Base-by-base conservation (phyloP, 2,113 vertebrate genomes). In the Periophthalmus modestus region DNA sequence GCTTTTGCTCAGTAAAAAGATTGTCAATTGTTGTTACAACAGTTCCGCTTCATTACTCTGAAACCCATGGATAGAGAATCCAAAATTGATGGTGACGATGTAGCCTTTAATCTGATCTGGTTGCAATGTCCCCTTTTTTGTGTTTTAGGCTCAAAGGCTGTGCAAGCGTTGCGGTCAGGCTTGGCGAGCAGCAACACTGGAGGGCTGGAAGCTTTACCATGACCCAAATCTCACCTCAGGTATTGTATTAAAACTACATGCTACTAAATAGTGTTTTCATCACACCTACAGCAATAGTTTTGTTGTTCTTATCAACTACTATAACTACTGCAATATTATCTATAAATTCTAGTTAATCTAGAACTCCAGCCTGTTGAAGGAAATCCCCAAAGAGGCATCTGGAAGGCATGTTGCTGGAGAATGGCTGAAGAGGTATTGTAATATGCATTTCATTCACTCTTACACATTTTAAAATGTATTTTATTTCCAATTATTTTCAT, bases 161-260 rank as follows among this genome's bases (percentile, higher is more conserved):
- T 99, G 97, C 88, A 97, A 96, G 87, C 95, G 97, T 34, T 97
- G 98, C 79, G 98, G 98, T 78, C 98, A 99, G 91, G 96, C 98
- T 46, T 99, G 97, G 97, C 94, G 98, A 92, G 97, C 98, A 70
- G 97, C 97, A 3, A 98, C 96, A 12, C 94, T 99, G 72, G 98
- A 99, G 89, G 98, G 98, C 62, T 99, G 98, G 97, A 99, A 98
- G 47, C 92, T 99, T 15, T 97, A 98, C 75, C 96, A 98, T 13
- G 97, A 99, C 80, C 97, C 97, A 68, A 99, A 99, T 84, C 90
- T 95, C 87, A 94, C 85, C 52, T 94, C 94, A 93, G 96, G 98
- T 98, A 88, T 10, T 72, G 0, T 7, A 43, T 39, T 10, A 21
- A 12, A 7, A 63, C 28, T 5, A 15, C 18, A 48, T n/a, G 10